These are phyloP conservation scores for Koerneria pararmatus DNA, from an alignment of 2,888 invertebrate genomes.

Conservation along the genomic window DNA sequence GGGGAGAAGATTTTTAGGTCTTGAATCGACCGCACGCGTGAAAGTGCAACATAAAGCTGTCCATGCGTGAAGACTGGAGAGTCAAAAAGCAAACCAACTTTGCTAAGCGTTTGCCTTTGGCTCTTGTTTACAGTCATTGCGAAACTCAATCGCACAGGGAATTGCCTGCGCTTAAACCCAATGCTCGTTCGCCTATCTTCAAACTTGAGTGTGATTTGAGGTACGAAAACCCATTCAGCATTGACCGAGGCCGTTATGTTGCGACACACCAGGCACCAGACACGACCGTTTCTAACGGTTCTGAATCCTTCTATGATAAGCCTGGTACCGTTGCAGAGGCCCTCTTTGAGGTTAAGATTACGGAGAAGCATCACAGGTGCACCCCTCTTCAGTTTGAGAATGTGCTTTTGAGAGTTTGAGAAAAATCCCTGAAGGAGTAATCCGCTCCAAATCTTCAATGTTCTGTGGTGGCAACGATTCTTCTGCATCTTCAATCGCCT, in stretches of 20 bases:
- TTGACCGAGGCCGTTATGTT: not conserved
- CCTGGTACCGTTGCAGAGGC: slow-evolving; percentile 35
- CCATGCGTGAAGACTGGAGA: slow-evolving; percentile 30
- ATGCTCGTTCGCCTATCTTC: not conserved
- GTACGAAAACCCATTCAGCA: not conserved
- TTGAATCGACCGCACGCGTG: slow-evolving; percentile 24
- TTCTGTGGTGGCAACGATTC: not conserved
- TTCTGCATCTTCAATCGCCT: not conserved
- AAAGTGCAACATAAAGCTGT: slow-evolving; percentile 37
- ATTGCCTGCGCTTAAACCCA: not conserved
- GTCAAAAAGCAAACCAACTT: slow-evolving; percentile 7
- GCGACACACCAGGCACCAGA: no score
- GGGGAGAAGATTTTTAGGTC: slow-evolving; percentile 13
- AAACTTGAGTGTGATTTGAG: not conserved
- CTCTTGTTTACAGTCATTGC: slow-evolving; percentile 12
- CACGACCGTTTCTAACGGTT: not conserved
- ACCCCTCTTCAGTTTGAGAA: slow-evolving; percentile 27
- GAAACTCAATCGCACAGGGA: slow-evolving; percentile 6
- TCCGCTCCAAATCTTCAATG: slow-evolving; percentile 26
- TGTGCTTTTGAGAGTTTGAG: slow-evolving; percentile 29
- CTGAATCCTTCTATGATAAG: slow-evolving; percentile 24
- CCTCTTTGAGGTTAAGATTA: slow-evolving; percentile 30
- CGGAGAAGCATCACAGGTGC: slow-evolving; percentile 29
- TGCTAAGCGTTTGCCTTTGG: slow-evolving; percentile 4
- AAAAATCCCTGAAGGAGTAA: slow-evolving; percentile 16